A percentile compares a stretch with the other conserved stretches of the same genome.
These are phyloP conservation scores for Mya arenaria DNA, from an alignment of 1,140 invertebrate genomes.

Conservation along the genomic window DNA sequence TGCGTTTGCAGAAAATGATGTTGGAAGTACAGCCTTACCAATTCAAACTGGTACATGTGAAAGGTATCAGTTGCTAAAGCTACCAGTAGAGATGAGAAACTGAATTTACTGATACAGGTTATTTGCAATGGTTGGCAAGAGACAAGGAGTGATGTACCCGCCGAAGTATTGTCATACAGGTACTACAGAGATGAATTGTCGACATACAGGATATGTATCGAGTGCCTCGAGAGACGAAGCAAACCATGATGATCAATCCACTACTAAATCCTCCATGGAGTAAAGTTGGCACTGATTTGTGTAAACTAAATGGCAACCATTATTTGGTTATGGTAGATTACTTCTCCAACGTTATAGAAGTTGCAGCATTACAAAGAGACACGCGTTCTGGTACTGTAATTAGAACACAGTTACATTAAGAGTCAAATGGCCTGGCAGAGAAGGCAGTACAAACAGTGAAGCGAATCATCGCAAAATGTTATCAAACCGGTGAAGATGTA, in stretches of 20 bases:
- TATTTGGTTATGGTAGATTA: conserved; percentile 55
- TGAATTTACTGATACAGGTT: background rate
- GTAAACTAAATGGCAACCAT: conserved; percentile 32
- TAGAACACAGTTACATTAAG: too few species aligned
- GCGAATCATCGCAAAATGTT: conserved; percentile 17
- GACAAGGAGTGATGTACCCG: background rate
- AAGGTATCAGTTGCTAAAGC: background rate
- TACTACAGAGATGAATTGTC: background rate
- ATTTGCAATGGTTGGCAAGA: background rate
- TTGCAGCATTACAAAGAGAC: conserved; percentile 7
- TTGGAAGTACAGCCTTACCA: conserved; percentile 16
- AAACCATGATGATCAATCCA: conserved; percentile 36
- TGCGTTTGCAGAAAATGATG: conserved; percentile 58
- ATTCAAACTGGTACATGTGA: background rate
- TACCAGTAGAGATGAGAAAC: background rate
- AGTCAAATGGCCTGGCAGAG: conserved; percentile 57
- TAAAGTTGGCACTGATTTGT: conserved; percentile 57
- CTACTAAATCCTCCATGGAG: conserved; percentile 46
- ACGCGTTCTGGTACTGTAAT: conserved; percentile 4
- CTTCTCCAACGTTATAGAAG: conserved; percentile 57
- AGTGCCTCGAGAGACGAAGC: conserved; percentile 65
- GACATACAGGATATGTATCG: conserved; percentile 69
- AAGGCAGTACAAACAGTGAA: conserved; percentile 56
- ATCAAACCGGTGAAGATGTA: conserved; percentile 7
- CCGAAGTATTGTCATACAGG: background rate